Evolutionary conservation across 53 echinoderm and acorn worm genomes (phyloP), one percentile per base, ranked within the genome.

Genomic region (Stichopus horrens): DNA sequence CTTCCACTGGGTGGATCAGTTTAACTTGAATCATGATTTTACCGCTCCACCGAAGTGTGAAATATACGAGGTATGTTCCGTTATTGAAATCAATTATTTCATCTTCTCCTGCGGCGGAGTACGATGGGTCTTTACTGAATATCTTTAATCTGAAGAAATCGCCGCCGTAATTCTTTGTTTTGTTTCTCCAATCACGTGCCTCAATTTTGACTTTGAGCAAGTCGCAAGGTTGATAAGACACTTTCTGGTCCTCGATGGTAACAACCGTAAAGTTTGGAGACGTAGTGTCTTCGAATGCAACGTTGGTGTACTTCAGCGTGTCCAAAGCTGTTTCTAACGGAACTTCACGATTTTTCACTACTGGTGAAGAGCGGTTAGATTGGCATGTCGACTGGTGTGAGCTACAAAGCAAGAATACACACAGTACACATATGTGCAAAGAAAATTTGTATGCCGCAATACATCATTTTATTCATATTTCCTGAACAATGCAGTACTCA

Each of bases 31-130:
- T 9, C 7, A 59, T 60, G 65, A 83, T 63, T 23, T 20, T 37
- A 59, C 83, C 83, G 8, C 59, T 83, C 83, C 83, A 83, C 63
- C 65, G n/a, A 11, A 83, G 83, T 9, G 83, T 83, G 83, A 83
- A 83, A 63, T 59, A 63, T 11, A 57, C 83, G 5, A 83, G 20
- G 63, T 83, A 83, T 63, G 83, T 83, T 8, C 83, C 83, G 56
- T 83, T 83, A 5, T 59, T 19, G 37, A 83, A 83, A 22, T 83
- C 83, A 8, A 60, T 10, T 14, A 83, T 10, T 23, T 37, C 51
- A 23, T 83, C 83, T 51, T 57, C 83, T 5, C 37, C 14, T 23
- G 83, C 60, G 21, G 83, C 83, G 59, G 83, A 83, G 22, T 83
- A 83, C 6, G 65, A 20, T 4, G 60, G 83, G 5, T 83, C 59